phyloP scores from a whole-genome alignment of 2,888 invertebrate genomes.

The Mythimna impura region DNA sequence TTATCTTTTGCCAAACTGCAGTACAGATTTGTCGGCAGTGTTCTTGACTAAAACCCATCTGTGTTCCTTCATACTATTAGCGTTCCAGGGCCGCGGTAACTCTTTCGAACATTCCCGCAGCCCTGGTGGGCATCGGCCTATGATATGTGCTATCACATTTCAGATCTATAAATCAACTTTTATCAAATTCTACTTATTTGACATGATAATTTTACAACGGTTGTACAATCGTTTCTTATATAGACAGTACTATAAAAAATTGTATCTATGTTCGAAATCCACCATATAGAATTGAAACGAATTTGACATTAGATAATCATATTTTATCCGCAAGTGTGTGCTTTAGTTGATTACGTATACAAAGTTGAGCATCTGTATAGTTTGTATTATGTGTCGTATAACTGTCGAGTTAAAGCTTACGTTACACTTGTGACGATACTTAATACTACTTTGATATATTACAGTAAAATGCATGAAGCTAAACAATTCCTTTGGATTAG shows the following conservation, averaged over 20 bases:
- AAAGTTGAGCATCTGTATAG: slow-evolving; percentile 3
- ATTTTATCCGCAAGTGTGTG: too few relatives aligned
- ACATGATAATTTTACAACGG: background rate
- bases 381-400: slow-evolving; percentile 13
- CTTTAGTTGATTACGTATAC: too few relatives aligned
- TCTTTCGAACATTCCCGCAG: too few relatives aligned
- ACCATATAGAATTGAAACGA: background rate
- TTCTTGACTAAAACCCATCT: too few relatives aligned
- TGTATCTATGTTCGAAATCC: background rate
- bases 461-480: slow-evolving; percentile 60
- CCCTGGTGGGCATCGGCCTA: too few relatives aligned
- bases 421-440: slow-evolving; percentile 64
- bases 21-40: too few relatives aligned
- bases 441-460: slow-evolving; percentile 60
- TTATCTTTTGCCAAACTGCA: too few relatives aligned
- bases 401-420: slow-evolving; percentile 72
- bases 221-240: too few relatives aligned
- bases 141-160: background rate
- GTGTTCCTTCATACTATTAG: too few relatives aligned
- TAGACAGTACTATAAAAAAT: background rate
- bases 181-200: background rate
- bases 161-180: background rate
- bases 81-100: too few relatives aligned
- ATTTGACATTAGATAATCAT: background rate
- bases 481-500: slow-evolving; percentile 63